Conservation (phyloP, 2,888 invertebrate genomes). For the Conistra vaccinii region DNA sequence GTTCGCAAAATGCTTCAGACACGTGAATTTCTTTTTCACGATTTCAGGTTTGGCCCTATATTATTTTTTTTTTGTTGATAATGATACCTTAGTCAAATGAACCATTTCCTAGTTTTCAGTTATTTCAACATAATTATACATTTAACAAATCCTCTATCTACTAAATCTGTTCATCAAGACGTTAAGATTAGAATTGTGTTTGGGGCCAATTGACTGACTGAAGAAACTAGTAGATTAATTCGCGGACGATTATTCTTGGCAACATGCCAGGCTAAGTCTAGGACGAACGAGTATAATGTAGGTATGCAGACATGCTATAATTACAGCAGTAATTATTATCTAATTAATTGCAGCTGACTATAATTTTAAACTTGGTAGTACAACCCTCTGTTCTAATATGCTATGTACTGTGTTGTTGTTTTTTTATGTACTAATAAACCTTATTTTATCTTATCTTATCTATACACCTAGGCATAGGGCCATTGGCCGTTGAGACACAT, state of each 20-base stretch:
- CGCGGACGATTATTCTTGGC: conserved; percentile 24
- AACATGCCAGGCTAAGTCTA: conserved; percentile 21
- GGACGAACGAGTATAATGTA: neutral
- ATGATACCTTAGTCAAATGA: neutral
- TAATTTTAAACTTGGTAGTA: no score
- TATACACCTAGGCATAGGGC: conserved; percentile 1
- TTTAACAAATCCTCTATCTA: no score
- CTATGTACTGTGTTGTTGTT: no score
- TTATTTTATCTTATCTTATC: no score
- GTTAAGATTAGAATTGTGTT: neutral
- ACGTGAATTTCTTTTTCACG: neutral
- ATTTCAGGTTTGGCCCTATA: no score
- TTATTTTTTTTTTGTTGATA: neutral
- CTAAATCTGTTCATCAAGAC: neutral
- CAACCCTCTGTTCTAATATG: no score
- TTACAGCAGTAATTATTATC: no score
- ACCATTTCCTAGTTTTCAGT: neutral
- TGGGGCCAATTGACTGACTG: neutral
- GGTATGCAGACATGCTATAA: neutral
- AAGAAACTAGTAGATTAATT: conserved; percentile 15
- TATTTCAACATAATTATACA: no score
- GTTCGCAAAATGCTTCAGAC: no score
- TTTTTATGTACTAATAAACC: no score
- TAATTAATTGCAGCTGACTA: no score
- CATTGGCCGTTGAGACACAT: conserved; percentile 18